These are phyloP conservation scores for Mormyrus iriodes DNA, from an alignment of 2,113 vertebrate genomes.

Conservation along the genomic window DNA sequence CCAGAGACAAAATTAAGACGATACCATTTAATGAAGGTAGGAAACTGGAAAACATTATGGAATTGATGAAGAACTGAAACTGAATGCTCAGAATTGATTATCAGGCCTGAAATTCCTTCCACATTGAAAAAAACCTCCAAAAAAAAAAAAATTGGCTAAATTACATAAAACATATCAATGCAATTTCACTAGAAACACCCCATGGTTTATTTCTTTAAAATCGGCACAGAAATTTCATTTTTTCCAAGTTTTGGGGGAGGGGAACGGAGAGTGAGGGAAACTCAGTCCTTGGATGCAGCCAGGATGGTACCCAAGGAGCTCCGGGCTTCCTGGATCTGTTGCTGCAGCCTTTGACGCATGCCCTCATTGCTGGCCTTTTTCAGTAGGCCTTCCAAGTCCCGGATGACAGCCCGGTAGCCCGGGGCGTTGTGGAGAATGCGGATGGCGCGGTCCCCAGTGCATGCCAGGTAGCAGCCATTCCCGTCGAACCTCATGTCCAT, in stretches of 20 bases:
- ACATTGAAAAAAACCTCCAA: background rate
- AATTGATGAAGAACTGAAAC: background rate
- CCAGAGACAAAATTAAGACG: background rate
- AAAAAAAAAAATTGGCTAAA: background rate
- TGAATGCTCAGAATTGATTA: background rate
- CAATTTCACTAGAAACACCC: conserved; percentile 14
- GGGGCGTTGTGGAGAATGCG: conserved; percentile 79
- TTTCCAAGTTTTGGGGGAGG: background rate
- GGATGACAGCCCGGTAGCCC: conserved; percentile 75
- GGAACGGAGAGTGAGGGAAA: background rate
- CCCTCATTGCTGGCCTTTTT: conserved; percentile 73
- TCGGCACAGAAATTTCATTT: background rate
- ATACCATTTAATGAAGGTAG: background rate
- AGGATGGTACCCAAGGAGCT: conserved; percentile 66
- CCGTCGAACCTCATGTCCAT: conserved; percentile 76
- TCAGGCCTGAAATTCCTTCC: background rate
- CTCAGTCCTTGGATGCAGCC: conserved; percentile 46
- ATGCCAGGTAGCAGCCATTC: conserved; percentile 72
- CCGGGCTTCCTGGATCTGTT: conserved; percentile 76
- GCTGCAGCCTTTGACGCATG: conserved; percentile 77
- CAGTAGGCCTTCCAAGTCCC: conserved; percentile 78
- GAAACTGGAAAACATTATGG: background rate
- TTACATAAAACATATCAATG: background rate
- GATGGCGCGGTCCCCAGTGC: conserved; percentile 77
- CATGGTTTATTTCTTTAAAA: conserved; percentile 18